Percentiles rank a stretch among this genome's conserved stretches.
Conservation (phyloP, 2,797 vertebrate genomes). For the Clarias platycephalus region DNA sequence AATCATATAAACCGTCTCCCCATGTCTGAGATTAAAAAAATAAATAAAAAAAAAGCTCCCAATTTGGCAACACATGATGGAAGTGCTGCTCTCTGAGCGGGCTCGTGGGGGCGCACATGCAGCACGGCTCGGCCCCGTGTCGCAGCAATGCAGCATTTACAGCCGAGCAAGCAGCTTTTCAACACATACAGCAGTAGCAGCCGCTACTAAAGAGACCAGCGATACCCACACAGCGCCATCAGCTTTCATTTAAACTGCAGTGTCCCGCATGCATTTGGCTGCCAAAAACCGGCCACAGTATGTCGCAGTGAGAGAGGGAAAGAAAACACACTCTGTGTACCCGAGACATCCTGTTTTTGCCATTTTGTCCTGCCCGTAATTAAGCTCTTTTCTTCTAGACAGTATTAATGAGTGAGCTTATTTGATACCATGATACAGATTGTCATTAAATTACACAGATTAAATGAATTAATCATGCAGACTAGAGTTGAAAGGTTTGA, state of each 20-base stretch:
- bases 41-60: background rate
- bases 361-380: background rate
- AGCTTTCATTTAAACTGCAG: constrained; percentile 51
- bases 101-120: constrained; percentile 13
- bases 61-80: background rate
- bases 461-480: background rate
- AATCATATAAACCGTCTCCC: background rate
- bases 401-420: background rate
- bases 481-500: background rate
- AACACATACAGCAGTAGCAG: constrained; percentile 53
- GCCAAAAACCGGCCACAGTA: background rate
- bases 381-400: background rate
- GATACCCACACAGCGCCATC: constrained; percentile 17
- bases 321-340: background rate
- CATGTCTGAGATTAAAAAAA: too few species aligned
- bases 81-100: background rate
- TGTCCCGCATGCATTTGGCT: constrained; percentile 49
- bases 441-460: background rate
- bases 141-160: constrained; percentile 73
- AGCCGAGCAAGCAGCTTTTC: constrained; percentile 55
- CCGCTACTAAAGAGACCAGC: constrained; percentile 28
- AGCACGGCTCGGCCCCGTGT: constrained; percentile 53
- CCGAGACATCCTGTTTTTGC: background rate
- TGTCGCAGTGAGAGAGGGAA: constrained; percentile 1
- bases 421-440: background rate